These are phyloP conservation scores for Plutella xylostella DNA, from an alignment of 2,888 invertebrate genomes.

Conservation along the genomic window DNA sequence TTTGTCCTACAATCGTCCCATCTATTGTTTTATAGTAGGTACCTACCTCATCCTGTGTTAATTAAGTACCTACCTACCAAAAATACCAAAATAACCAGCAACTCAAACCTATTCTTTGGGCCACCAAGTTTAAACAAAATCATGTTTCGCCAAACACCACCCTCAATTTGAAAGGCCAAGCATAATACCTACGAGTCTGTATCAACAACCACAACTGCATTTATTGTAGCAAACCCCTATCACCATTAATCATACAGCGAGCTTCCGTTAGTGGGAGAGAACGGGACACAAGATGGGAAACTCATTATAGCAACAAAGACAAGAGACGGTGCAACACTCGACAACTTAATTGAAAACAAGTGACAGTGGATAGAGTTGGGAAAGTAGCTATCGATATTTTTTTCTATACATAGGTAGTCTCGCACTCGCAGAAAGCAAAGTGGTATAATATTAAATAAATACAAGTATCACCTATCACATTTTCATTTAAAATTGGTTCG, in stretches of 20 bases:
- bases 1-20: too few relatives aligned
- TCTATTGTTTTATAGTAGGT: too few relatives aligned
- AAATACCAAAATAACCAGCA: too few relatives aligned
- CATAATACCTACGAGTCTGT: too few relatives aligned
- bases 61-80: too few relatives aligned
- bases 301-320: conserved; percentile 3
- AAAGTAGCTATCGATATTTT: conserved; percentile 20
- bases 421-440: neutral
- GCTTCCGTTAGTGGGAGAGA: conserved; percentile 42
- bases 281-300: neutral
- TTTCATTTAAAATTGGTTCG: too few relatives aligned
- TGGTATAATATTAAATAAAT: neutral
- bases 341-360: conserved; percentile 62
- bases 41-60: too few relatives aligned
- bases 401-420: neutral
- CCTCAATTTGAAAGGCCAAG: too few relatives aligned
- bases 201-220: neutral
- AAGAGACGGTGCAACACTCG: conserved; percentile 30
- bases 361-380: conserved; percentile 29
- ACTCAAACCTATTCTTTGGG: too few relatives aligned
- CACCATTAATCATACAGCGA: conserved; percentile 46
- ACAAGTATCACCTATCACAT: too few relatives aligned
- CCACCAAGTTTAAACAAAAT: too few relatives aligned
- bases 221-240: conserved; percentile 27
- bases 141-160: too few relatives aligned